Evolutionary conservation across 2,797 vertebrate species (phyloP), one percentile per base, ranked within the genome.

Genomic region (Spatula clypeata): DNA sequence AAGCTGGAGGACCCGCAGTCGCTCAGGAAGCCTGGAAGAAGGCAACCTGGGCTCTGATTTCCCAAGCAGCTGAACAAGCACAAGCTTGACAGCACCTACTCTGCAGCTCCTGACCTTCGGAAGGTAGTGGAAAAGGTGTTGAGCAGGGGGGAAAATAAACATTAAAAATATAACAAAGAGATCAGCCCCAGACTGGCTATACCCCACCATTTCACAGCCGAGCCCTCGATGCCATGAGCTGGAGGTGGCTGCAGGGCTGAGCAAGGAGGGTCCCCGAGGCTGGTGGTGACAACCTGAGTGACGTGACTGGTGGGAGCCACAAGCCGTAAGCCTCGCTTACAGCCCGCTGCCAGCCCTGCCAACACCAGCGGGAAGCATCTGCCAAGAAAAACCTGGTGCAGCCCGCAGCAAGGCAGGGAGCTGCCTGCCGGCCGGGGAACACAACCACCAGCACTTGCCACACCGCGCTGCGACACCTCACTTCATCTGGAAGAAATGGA

Each of bases 11-110:
- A 93, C 49, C 34, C 62, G 54, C 32, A 80, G 45, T 61, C 58
- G 65, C 65, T 88, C 32, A 60, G 42, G 70, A 95, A 67, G 74
- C 18, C 38, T 86, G 90, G 27, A 40, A 82, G 88, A 83, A 76
- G 47, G 58, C 34, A 94, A 90, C 74, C 94, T 65, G 32, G 86
- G 69, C 66, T 95, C 90, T 18, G 3, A 88, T 86, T 94, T 96
- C 90, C 93, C 96, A 94, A 94, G 83, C 55, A 88, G 75, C 49
- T 83, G 69, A 95, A 61, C 86, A 95, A 93, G 88, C 66, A 54
- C 79, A 84, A 95, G 79, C 93, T 90, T 93, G 92, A 95, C 66
- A 60, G 84, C 29, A 75, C 74, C 57, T 14, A 45, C 32, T 77
- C 72, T 83, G 47, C 31, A 74, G 60, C 70, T 90, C 31, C 71